Evolutionary conservation across 2,797 vertebrate species (phyloP).

Genomic region (Notolepis coatsorum): DNA sequence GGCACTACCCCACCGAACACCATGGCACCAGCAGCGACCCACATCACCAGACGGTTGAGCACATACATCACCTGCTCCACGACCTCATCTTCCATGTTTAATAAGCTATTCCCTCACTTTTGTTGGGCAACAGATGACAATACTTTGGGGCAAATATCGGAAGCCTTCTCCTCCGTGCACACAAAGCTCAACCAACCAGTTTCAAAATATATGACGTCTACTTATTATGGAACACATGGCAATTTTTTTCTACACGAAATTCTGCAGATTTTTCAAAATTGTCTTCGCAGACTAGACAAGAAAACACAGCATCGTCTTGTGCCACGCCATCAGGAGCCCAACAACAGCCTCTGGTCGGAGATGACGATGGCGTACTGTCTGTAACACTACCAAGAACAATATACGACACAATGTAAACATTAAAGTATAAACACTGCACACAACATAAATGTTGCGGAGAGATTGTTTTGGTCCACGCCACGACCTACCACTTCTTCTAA

Average conservation of each 20-base stretch:
- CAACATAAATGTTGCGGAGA: too few relatives aligned
- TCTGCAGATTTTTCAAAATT: too few relatives aligned
- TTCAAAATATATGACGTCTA: too few relatives aligned
- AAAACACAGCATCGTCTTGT: slow-evolving; percentile 31
- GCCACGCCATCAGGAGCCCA: slow-evolving; percentile 59
- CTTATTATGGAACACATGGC: too few relatives aligned
- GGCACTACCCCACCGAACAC: slow-evolving; percentile 96
- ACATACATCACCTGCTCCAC: slow-evolving; percentile 83
- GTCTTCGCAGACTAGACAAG: background rate
- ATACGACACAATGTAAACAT: background rate
- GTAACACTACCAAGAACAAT: background rate
- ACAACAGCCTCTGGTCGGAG: background rate
- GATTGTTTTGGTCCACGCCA: too few relatives aligned
- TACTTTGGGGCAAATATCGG: background rate
- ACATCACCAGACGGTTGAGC: slow-evolving; percentile 83
- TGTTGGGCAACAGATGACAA: background rate
- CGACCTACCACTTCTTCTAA: too few relatives aligned
- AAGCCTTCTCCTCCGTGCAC: too few relatives aligned
- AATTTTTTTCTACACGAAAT: too few relatives aligned
- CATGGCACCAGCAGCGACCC: slow-evolving; percentile 92
- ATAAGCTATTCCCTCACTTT: background rate
- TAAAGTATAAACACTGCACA: too few relatives aligned
- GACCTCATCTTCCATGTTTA: slow-evolving; percentile 86
- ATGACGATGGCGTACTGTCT: background rate
- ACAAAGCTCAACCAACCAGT: too few relatives aligned